Conservation (phyloP, 2,113 vertebrate species). For the Ciconia boyciana region DNA sequence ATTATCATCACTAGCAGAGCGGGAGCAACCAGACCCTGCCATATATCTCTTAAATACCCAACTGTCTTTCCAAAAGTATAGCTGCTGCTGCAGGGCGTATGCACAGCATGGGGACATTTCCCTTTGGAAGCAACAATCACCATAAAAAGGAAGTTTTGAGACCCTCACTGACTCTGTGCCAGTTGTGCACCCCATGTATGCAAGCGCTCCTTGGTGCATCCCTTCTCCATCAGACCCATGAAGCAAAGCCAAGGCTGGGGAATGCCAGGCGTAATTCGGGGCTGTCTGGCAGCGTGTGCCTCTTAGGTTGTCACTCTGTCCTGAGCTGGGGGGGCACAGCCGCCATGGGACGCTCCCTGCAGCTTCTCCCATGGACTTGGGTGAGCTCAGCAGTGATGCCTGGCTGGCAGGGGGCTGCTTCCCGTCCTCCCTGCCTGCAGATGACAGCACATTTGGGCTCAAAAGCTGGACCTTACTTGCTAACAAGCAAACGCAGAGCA, state of each 20-base stretch:
- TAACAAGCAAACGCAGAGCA: background rate
- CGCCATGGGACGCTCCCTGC: background rate
- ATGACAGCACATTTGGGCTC: fast-evolving
- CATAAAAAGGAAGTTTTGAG: background rate
- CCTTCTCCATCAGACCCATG: background rate
- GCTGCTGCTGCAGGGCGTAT: background rate
- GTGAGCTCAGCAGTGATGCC: background rate
- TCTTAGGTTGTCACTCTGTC: background rate
- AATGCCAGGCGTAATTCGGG: fast-evolving
- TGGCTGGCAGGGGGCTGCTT: background rate
- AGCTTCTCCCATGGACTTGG: background rate
- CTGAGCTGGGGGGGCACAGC: background rate
- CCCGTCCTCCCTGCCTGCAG: background rate
- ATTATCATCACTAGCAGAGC: background rate
- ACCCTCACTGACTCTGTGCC: background rate
- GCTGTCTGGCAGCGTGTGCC: fast-evolving
- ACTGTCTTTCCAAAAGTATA: too few relatives aligned
- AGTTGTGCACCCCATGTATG: fast-evolving
- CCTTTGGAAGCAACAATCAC: background rate
- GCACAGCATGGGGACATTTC: background rate
- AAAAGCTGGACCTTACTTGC: fast-evolving
- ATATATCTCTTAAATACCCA: background rate
- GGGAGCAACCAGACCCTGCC: background rate
- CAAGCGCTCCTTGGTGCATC: background rate
- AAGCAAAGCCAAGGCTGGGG: background rate